Evolutionary conservation across 2,797 vertebrate species (phyloP).

Genomic region (Gouania willdenowi): DNA sequence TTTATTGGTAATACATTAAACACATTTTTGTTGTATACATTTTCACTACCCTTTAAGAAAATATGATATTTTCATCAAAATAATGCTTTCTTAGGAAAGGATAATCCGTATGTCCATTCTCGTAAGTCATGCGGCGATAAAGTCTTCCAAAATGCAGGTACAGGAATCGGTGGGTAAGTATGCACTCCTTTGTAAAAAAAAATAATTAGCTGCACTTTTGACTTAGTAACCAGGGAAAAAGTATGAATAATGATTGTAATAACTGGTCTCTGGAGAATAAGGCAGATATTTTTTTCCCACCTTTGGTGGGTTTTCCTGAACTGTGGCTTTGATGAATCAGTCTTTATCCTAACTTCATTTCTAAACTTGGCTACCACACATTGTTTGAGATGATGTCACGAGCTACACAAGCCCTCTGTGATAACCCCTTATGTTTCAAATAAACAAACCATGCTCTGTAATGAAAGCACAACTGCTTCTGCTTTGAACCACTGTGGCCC

Average conservation of each 20-base stretch:
- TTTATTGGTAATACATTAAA: too few relatives aligned
- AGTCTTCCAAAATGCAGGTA: too few relatives aligned
- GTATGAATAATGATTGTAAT: conserved; percentile 22
- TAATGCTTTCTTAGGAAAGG: too few relatives aligned
- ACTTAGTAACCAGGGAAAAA: conserved; percentile 22
- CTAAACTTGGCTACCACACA: conserved; percentile 12
- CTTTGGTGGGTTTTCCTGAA: not conserved
- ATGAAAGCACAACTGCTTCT: conserved; percentile 14
- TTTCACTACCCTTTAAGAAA: too few relatives aligned
- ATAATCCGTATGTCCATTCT: too few relatives aligned
- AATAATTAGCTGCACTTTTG: too few relatives aligned
- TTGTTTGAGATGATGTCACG: conserved; percentile 22
- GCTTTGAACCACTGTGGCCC: conserved; percentile 16
- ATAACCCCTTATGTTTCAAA: conserved; percentile 28
- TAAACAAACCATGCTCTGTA: conserved; percentile 25
- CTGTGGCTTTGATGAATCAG: not conserved
- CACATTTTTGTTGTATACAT: too few relatives aligned
- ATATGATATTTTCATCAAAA: too few relatives aligned
- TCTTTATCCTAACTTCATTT: conserved; percentile 3
- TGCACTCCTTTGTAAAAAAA: too few relatives aligned
- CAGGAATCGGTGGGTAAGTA: too few relatives aligned
- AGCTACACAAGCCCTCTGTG: conserved; percentile 4
- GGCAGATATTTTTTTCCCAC: conserved; percentile 15
- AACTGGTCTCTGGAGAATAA: conserved; percentile 18
- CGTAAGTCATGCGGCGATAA: too few relatives aligned